Evolutionary conservation across 2,888 invertebrate species (phyloP).

Genomic region (Eulithis prunata): DNA sequence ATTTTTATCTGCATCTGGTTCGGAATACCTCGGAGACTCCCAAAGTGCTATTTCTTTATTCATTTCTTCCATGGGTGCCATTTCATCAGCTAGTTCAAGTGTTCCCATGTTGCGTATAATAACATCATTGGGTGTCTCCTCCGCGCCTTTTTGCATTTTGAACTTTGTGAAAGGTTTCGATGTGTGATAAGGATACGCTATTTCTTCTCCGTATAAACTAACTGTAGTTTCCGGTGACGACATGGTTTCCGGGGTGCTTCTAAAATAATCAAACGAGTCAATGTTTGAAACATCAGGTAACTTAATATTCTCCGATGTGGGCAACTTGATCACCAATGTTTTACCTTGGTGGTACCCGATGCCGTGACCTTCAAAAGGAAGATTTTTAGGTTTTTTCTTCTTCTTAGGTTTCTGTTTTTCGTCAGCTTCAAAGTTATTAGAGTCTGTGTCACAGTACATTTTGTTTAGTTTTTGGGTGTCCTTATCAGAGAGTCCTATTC

Average conservation of each 20-base stretch:
- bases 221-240: conserved; percentile 61
- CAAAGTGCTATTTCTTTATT: conserved; percentile 19
- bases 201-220: conserved; percentile 61
- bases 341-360: conserved; percentile 81
- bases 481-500: conserved; percentile 82
- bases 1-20: conserved; percentile 3
- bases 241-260: conserved; percentile 72
- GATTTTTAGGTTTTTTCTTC: conserved; percentile 62
- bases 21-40: conserved; percentile 10
- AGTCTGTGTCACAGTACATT: conserved; percentile 83
- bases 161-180: conserved; percentile 34
- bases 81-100: conserved; percentile 11
- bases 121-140: conserved; percentile 14
- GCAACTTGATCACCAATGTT: conserved; percentile 75
- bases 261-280: conserved; percentile 70
- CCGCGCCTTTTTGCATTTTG: conserved; percentile 26
- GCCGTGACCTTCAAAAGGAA: conserved; percentile 76
- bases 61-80: conserved; percentile 16
- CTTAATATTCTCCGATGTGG: conserved; percentile 64
- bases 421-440: conserved; percentile 54
- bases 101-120: conserved; percentile 23
- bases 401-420: conserved; percentile 61
- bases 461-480: conserved; percentile 83
- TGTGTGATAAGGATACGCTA: conserved; percentile 51
- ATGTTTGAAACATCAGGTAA: conserved; percentile 62